A percentile compares a stretch with the other conserved stretches of the same genome.
phyloP scores from a whole-genome alignment of 2,113 vertebrate species.

The Sus scrofa region T2T-Sscrofa CM000818.6:118409501-118410000 shows the following conservation, averaged over 20 bases:
- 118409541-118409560: rapidly evolving
- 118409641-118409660: background rate
- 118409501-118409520: background rate
- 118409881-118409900: background rate
- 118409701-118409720: background rate
- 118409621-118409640: background rate
- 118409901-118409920: background rate
- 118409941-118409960: background rate
- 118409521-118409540: background rate
- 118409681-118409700: background rate
- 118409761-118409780: background rate
- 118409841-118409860: no score
- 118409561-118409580: background rate
- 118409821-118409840: background rate
- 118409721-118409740: background rate
- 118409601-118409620: background rate
- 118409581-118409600: background rate
- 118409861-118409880: background rate
- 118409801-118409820: background rate
- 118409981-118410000: no score
- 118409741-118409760: background rate
- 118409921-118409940: background rate
- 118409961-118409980: no score
- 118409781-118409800: background rate
- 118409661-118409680: background rate